Percentiles rank a stretch among this genome's conserved stretches.
These are phyloP conservation scores for Sycophila texana DNA, from an alignment of 2,888 invertebrate genomes.

Conservation along the genomic window DNA sequence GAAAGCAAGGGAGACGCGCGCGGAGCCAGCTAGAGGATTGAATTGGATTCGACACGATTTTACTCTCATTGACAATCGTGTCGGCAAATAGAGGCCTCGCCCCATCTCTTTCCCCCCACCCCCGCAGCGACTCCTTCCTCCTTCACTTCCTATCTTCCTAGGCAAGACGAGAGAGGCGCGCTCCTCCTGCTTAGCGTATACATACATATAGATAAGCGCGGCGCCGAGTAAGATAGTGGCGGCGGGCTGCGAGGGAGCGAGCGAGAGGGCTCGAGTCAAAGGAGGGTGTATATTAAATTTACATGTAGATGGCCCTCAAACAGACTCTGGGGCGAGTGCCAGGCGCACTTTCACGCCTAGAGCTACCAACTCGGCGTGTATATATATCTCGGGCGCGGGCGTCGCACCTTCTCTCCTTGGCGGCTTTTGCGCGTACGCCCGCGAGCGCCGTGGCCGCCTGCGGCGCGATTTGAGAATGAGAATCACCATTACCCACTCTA, in stretches of 20 bases:
- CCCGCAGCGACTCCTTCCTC: background rate
- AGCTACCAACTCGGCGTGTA: background rate
- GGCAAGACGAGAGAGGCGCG: constrained; percentile 15
- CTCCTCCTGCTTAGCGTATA: constrained; percentile 43
- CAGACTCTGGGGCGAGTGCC: constrained; percentile 59
- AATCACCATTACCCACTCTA: constrained; percentile 65
- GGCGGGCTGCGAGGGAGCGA: background rate
- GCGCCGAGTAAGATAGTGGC: background rate
- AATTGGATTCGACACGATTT: constrained; percentile 55
- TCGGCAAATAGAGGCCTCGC: constrained; percentile 49
- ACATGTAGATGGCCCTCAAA: constrained; percentile 73
- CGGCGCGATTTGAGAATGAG: constrained; percentile 50
- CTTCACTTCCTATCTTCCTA: background rate
- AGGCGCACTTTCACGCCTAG: constrained; percentile 43
- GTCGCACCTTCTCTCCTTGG: background rate
- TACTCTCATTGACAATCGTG: constrained; percentile 55
- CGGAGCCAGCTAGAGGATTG: constrained; percentile 21
- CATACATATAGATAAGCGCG: constrained; percentile 37
- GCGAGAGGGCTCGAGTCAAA: background rate
- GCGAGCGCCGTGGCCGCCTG: constrained; percentile 6
- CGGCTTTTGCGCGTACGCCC: background rate
- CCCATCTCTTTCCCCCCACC: background rate
- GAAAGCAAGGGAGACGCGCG: background rate
- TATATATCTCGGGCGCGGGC: background rate
- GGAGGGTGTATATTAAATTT: constrained; percentile 70